Conservation (phyloP, 37 sponge, comb jelly and placozoan genomes). For the Lycopodina hypogea region DNA sequence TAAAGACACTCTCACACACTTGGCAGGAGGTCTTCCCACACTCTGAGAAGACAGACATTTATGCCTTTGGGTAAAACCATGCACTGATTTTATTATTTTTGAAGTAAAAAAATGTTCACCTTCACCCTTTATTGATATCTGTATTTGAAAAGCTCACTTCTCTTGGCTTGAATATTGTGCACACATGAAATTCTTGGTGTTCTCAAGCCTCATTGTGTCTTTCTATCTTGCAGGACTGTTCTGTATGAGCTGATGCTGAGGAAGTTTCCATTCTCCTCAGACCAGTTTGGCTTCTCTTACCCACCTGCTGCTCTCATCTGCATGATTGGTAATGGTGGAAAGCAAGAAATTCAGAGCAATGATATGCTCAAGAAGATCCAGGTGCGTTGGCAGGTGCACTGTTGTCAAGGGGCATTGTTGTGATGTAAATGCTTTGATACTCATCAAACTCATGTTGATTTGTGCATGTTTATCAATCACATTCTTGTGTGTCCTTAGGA, state of each 20-base stretch:
- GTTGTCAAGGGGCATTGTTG: neutral
- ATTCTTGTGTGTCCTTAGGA: constrained; percentile 18
- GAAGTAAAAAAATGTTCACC: too few species aligned
- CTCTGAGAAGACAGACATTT: constrained; percentile 68
- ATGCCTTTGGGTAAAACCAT: constrained; percentile 84
- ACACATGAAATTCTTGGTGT: too few species aligned
- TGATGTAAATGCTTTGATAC: neutral
- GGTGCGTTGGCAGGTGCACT: constrained; percentile 36
- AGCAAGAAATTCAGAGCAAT: constrained; percentile 36
- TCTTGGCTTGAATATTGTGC: too few species aligned
- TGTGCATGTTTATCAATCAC: too few species aligned
- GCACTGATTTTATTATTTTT: too few species aligned
- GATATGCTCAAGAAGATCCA: constrained; percentile 51
- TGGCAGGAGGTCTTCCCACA: constrained; percentile 25
- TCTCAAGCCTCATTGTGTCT: neutral
- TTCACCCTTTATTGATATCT: too few species aligned
- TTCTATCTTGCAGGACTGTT: constrained; percentile 49
- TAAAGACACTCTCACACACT: constrained; percentile 42
- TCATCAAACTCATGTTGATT: neutral
- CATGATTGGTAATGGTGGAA: constrained; percentile 43
- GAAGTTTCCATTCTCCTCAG: constrained; percentile 66
- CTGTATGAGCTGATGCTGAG: constrained; percentile 83
- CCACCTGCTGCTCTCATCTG: constrained; percentile 47
- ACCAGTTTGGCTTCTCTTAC: constrained; percentile 33
- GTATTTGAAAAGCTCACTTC: too few species aligned